These are phyloP conservation scores for Chrysina gloriosa DNA, from an alignment of 2,888 invertebrate genomes.

Conservation along the genomic window DNA sequence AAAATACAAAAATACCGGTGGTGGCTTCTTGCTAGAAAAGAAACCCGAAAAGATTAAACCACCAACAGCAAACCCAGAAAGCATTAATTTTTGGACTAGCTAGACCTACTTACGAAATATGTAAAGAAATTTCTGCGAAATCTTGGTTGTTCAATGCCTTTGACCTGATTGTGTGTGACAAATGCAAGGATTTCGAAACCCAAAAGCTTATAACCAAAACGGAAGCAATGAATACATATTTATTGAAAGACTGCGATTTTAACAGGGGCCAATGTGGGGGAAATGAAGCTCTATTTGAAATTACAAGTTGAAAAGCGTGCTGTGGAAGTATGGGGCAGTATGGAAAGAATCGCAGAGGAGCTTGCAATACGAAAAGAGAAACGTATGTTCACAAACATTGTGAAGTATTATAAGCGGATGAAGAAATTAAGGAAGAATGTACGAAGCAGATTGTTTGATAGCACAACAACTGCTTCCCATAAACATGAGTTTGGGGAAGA, in stretches of 20 bases:
- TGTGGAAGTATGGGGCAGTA: slow-evolving; percentile 85
- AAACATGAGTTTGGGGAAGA: slow-evolving; percentile 82
- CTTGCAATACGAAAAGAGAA: slow-evolving; percentile 77
- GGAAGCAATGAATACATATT: slow-evolving; percentile 89
- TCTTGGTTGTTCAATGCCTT: slow-evolving; percentile 85
- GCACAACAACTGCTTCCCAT: slow-evolving; percentile 75
- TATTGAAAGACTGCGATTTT: slow-evolving; percentile 94
- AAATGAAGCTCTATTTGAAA: slow-evolving; percentile 95
- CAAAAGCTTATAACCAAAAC: slow-evolving; percentile 91
- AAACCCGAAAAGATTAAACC: slow-evolving; percentile 64
- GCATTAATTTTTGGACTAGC: slow-evolving; percentile 64
- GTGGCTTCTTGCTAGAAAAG: slow-evolving; percentile 85
- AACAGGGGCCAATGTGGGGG: slow-evolving; percentile 89
- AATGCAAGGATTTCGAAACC: slow-evolving; percentile 80
- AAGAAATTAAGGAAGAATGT: slow-evolving; percentile 85
- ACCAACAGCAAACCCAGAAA: slow-evolving; percentile 53
- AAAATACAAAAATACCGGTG: slow-evolving; percentile 82
- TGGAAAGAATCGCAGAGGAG: slow-evolving; percentile 80
- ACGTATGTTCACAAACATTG: slow-evolving; percentile 75
- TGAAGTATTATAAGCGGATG: slow-evolving; percentile 85
- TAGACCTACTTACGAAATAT: slow-evolving; percentile 71
- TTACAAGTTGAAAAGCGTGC: slow-evolving; percentile 84
- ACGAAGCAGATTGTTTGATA: slow-evolving; percentile 85
- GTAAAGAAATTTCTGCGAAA: slow-evolving; percentile 76
- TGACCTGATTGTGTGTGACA: slow-evolving; percentile 76